These are phyloP conservation scores for Eciton burchellii DNA, from an alignment of 1,140 invertebrate genomes.

Conservation along the genomic window DNA sequence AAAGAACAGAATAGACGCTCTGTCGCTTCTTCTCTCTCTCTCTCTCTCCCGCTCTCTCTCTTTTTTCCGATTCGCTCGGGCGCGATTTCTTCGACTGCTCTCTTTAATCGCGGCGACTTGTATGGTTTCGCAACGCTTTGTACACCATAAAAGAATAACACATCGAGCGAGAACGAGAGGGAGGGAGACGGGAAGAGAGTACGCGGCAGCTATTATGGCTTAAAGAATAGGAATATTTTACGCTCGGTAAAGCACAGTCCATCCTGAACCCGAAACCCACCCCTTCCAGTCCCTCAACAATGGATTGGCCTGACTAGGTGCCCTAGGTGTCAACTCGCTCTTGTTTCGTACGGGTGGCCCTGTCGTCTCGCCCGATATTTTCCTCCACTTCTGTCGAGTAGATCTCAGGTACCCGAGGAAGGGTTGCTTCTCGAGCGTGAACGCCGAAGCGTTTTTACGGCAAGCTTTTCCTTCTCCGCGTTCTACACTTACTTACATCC, in stretches of 20 bases:
- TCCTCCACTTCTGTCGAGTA: constrained; percentile 64
- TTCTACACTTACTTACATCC: background rate
- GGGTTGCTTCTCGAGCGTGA: constrained; percentile 55
- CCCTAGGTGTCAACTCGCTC: constrained; percentile 80
- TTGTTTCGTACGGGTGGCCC: constrained; percentile 77
- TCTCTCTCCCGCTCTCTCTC: too few species aligned
- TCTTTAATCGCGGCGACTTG: constrained; percentile 37
- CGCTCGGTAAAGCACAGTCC: constrained; percentile 82
- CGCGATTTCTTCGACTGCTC: constrained; percentile 44
- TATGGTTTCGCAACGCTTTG: constrained; percentile 62
- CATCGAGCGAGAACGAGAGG: constrained; percentile 58
- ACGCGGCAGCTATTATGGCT: constrained; percentile 81
- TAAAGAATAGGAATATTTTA: constrained; percentile 83
- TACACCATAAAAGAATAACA: constrained; percentile 75
- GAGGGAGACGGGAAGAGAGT: constrained; percentile 55
- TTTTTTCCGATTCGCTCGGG: background rate
- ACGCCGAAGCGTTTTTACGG: constrained; percentile 14
- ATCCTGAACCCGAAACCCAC: constrained; percentile 69
- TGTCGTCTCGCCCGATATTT: constrained; percentile 64
- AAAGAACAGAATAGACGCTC: background rate
- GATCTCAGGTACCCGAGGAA: constrained; percentile 41
- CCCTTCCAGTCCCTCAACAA: constrained; percentile 74
- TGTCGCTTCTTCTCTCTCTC: too few species aligned
- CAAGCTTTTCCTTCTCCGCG: background rate
- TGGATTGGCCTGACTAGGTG: constrained; percentile 72